Base-by-base conservation (phyloP, 2,888 invertebrate genomes). In the Eupithecia vulgata region DNA sequence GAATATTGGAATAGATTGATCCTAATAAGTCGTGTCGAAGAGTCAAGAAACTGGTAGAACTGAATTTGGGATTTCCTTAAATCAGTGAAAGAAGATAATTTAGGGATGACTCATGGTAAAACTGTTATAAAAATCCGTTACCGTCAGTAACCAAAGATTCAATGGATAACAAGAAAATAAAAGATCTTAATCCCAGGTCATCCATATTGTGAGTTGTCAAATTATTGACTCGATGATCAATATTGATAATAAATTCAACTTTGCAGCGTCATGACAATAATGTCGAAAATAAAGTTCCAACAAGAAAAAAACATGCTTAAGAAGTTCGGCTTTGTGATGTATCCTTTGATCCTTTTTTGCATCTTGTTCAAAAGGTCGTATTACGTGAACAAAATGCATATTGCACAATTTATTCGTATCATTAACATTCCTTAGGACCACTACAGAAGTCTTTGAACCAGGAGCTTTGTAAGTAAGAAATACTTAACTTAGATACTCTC, bases 271-370 rank as follows among this genome's bases (percentile, higher is more conserved):
- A 59, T 48, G 67, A 67, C 61, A 35, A 45, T 59, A 59, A 61
- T 66, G 61, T 73, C 57, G 69, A 74, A 72, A 73, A 13, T 59
- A 72, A 21, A 57, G 17, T n/a, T 35, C 65, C 67, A 65, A 67
- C 17, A 62, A 62, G 64, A 74, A 72, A 75, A 62, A 78, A 52
- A 52, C 48, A 4, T 72, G 57, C 12, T 57, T 57, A 13, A 25
- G 12, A 25, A 57, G 57, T 25, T 73, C 76, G 69, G 76, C 72
- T 70, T 76, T 74, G 70, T 74, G 71, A 71, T 66, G 72, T 74
- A 75, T 73, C 76, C 73, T 80, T 76, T 78, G 72, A 78, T 72
- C 72, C 64, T 67, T 75, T 74, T 77, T 73, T 76, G 71, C 45
- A 40, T 59, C 48, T 64, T 67, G 75, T 68, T 71, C 68, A 68